A percentile compares a stretch with the other conserved stretches of the same genome.
phyloP scores from a whole-genome alignment of 2,113 vertebrate species.

The Nicator chloris region DNA sequence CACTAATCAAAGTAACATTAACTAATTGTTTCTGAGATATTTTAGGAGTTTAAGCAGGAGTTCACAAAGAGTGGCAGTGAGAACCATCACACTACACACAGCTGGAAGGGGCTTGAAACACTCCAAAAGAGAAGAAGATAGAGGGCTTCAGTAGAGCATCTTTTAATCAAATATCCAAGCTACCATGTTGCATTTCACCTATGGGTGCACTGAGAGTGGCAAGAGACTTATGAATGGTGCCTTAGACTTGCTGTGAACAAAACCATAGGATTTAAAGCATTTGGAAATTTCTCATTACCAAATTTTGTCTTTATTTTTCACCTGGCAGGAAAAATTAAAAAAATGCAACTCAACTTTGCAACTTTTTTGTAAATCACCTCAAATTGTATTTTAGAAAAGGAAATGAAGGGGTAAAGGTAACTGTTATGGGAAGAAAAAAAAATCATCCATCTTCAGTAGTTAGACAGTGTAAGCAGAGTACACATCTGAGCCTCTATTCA shows the following conservation, averaged over 20 bases:
- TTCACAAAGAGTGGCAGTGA: not conserved
- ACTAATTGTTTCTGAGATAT: not conserved
- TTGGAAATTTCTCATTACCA: not conserved
- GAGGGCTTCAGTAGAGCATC: not conserved
- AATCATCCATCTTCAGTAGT: not conserved
- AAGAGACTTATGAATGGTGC: not conserved
- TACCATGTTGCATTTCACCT: not conserved
- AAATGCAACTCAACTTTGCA: not conserved
- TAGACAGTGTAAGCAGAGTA: not conserved
- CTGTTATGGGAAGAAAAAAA: not conserved
- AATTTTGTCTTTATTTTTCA: not conserved
- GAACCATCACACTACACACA: not conserved
- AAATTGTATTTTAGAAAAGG: not conserved
- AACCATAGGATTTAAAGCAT: not conserved
- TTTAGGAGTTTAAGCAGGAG: not conserved
- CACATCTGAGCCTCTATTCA: constrained; percentile 17
- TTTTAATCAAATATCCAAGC: not conserved
- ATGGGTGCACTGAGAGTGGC: not conserved
- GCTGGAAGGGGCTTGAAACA: not conserved
- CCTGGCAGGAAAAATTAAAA: not conserved
- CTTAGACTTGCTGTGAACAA: not conserved
- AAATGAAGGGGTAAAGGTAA: not conserved
- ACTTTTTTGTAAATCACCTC: not conserved
- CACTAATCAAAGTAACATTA: not conserved
- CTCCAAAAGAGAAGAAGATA: not conserved